Conservation (phyloP, 2,888 invertebrate species). For the Synanthedon tipuliformis region DNA sequence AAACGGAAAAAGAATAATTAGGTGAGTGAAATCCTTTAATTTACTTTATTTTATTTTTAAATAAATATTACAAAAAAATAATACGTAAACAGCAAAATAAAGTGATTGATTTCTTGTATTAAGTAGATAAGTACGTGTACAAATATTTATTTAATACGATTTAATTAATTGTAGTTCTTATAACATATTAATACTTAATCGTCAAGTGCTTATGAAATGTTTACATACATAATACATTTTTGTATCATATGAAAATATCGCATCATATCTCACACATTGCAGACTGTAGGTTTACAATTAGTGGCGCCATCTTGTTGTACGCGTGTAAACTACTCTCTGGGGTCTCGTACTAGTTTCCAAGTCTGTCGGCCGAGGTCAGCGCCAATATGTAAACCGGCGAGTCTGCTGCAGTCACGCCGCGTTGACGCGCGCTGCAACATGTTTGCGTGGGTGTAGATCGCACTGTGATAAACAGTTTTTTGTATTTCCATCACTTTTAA, state of each 20-base stretch:
- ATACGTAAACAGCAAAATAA: no score
- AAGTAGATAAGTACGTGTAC: no score
- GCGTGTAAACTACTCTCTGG: conserved; percentile 13
- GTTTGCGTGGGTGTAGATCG: conserved; percentile 61
- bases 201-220: no score
- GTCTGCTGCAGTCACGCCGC: conserved; percentile 64
- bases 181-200: no score
- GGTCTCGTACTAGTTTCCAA: conserved; percentile 22
- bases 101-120: no score
- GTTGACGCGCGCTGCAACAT: conserved; percentile 64
- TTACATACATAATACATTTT: no score
- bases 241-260: no score
- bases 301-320: conserved; percentile 29
- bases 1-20: not conserved
- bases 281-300: conserved; percentile 7
- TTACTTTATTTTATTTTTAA: not conserved
- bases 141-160: no score
- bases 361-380: conserved; percentile 18
- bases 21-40: not conserved
- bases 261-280: no score
- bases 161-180: no score
- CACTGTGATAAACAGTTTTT: conserved; percentile 49
- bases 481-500: conserved; percentile 48
- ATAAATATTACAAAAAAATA: no score
- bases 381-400: conserved; percentile 59